Conservation (phyloP, 2,113 vertebrate species). For the Zosterops japonicus region DNA sequence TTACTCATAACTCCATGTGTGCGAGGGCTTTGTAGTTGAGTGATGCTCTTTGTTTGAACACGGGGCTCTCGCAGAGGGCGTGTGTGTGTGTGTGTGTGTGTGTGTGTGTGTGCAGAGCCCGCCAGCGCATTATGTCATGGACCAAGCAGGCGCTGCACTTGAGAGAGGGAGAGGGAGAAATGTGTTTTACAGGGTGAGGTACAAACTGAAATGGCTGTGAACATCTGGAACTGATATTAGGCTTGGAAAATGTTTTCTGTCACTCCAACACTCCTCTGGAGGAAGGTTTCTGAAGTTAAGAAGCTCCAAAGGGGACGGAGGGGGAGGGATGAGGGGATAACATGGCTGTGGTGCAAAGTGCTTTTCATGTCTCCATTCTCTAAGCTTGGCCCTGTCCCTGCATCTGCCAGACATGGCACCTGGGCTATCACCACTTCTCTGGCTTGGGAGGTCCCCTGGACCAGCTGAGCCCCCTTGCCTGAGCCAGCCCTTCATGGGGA, state of each 20-base stretch:
- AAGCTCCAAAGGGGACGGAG: constrained; percentile 39
- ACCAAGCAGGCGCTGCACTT: constrained; percentile 55
- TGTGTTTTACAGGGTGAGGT: constrained; percentile 78
- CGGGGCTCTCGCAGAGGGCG: background rate
- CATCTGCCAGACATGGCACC: background rate
- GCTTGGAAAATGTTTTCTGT: constrained; percentile 75
- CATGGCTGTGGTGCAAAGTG: background rate
- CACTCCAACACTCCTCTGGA: constrained; percentile 63
- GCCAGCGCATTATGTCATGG: constrained; percentile 64
- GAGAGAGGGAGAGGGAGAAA: constrained; percentile 41
- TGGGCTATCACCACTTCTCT: background rate
- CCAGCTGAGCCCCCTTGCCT: background rate
- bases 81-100: background rate
- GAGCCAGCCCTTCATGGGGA: background rate
- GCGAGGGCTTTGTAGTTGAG: constrained; percentile 35
- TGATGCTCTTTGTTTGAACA: constrained; percentile 54
- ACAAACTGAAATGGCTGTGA: constrained; percentile 71
- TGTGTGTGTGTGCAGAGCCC: background rate
- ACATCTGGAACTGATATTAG: constrained; percentile 82
- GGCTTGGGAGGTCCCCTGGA: background rate
- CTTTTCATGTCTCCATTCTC: constrained; percentile 19
- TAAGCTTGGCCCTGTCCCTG: accelerated
- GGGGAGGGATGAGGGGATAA: background rate
- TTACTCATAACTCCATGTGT: constrained; percentile 31
- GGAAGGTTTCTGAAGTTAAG: constrained; percentile 68